Evolutionary conservation across 2,113 vertebrate species (phyloP), one percentile per base, ranked within the genome.

Genomic region (Alectura lathami): DNA sequence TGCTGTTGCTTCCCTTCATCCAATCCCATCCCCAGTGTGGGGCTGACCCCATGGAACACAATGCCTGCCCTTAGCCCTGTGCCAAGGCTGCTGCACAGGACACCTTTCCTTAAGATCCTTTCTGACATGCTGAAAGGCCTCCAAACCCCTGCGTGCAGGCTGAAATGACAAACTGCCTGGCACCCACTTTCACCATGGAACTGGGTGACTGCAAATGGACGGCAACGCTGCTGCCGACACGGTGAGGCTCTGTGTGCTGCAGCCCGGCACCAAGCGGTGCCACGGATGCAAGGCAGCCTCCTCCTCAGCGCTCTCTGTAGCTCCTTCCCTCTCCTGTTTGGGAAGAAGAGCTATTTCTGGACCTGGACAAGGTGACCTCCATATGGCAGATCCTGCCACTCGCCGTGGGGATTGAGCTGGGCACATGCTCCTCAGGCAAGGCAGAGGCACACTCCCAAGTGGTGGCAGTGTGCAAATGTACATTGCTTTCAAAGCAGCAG

Each of bases 301-400:
- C 91, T 92, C 89, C 87, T 91, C 86, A 66, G 62, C 88, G 5
- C 92, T 85, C 93, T 86, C 91, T 34, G 69, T 34, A 95, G 77
- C 90, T 93, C 78, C 91, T 88, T 96, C 75, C 88, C 63, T 92
- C 91, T 77, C 72, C 90, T 78, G 91, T 95, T 92, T 67, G 91
- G 86, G 86, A 94, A 91, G 94, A 94, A 69, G 88, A 93, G 89
- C 89, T 96, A 94, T 96, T 97, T 97, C 83, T 97, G 97, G 95
- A 91, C 93, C 95, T 81, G 91, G 94, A 75, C 93, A 96, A 92
- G 94, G 89, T 96, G 94, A 96, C 96, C 96, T 97, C 93, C 92
- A 94, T 96, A 96, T 94, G 96, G 95, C 81, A 92, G 88, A 90
- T 94, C 91, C 92, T 95, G 91, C 90, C 95, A 96, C 89, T 95